Evolutionary conservation across 2,797 vertebrate species (phyloP).

Genomic region (Myotis vivesi): DNA sequence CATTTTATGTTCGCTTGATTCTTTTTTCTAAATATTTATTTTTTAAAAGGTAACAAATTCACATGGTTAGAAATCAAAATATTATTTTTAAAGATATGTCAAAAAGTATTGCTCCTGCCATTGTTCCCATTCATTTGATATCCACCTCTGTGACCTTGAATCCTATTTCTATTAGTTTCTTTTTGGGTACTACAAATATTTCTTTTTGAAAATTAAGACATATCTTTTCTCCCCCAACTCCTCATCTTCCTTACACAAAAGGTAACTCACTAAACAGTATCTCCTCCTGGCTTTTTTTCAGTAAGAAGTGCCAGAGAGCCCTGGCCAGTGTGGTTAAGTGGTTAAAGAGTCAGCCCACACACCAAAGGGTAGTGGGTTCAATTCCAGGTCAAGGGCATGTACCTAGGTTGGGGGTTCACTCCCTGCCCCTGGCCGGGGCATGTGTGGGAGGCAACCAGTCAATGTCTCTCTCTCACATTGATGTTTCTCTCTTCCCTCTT

Average conservation of each 20-base stretch:
- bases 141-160: background rate
- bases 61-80: background rate
- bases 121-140: background rate
- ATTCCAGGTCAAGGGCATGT: too few species aligned
- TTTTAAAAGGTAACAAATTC: background rate
- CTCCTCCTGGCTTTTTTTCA: background rate
- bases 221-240: background rate
- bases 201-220: constrained; percentile 24
- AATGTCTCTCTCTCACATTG: too few species aligned
- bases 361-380: too few species aligned
- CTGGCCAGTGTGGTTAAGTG: too few species aligned
- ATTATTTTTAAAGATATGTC: background rate
- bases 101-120: background rate
- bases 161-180: background rate
- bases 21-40: background rate
- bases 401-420: too few species aligned
- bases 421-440: too few species aligned
- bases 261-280: background rate
- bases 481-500: too few species aligned
- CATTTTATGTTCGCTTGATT: background rate
- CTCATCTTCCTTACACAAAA: background rate
- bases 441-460: too few species aligned
- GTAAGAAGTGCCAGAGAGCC: background rate
- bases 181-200: background rate
- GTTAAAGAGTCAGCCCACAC: too few species aligned